Percentiles rank a stretch among this genome's conserved stretches.
Conservation (phyloP, 2,113 vertebrate genomes). For the Pterocles burchelli region DNA sequence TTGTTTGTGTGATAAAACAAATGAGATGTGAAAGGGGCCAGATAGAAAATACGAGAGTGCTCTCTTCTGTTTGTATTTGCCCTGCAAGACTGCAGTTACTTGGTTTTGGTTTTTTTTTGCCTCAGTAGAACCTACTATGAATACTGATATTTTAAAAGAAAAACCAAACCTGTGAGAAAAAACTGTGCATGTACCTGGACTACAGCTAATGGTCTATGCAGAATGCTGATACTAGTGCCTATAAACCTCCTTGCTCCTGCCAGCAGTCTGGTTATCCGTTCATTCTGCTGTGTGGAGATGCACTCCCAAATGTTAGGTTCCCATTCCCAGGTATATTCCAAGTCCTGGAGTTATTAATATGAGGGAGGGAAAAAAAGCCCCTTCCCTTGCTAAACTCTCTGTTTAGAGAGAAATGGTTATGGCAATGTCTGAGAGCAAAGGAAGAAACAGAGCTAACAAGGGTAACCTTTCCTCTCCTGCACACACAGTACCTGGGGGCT, state of each 20-base stretch:
- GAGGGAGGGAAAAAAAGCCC: neutral
- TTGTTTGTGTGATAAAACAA: neutral
- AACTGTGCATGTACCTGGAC: neutral
- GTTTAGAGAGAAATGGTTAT: neutral
- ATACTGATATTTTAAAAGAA: neutral
- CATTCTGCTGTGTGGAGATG: neutral
- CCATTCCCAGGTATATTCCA: neutral
- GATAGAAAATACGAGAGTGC: neutral
- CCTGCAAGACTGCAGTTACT: neutral
- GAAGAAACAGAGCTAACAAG: neutral
- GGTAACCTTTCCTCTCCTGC: neutral
- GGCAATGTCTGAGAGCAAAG: neutral
- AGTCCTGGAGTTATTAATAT: neutral
- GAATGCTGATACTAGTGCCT: neutral
- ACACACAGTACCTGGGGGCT: fast-evolving
- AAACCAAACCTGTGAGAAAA: neutral
- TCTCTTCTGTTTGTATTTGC: conserved; percentile 1
- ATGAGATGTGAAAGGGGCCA: neutral
- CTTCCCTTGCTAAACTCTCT: neutral
- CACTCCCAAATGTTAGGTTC: neutral
- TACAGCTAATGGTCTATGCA: neutral
- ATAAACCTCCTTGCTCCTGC: neutral
- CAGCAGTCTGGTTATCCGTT: neutral
- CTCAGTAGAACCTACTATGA: neutral
- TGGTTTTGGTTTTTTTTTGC: neutral